Conservation (phyloP, 2,888 invertebrate genomes). For the Scaeva pyrastri region DNA sequence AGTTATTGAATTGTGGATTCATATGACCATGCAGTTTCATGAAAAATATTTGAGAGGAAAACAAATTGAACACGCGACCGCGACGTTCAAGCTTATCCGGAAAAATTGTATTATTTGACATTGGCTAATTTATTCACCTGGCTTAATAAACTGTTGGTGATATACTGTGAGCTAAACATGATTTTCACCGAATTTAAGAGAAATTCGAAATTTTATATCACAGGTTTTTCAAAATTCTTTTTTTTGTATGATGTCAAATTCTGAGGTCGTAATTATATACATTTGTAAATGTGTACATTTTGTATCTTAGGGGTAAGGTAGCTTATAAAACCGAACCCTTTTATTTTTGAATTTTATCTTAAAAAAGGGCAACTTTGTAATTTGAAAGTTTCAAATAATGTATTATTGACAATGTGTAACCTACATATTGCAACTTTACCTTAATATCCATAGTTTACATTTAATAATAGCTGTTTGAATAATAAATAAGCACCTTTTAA, state of each 20-base stretch:
- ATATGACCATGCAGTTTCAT: slow-evolving; percentile 13
- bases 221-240: neutral
- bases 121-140: neutral
- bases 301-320: too few species aligned
- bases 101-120: neutral
- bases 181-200: neutral
- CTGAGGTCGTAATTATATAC: neutral
- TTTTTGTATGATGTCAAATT: neutral
- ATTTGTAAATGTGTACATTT: too few species aligned
- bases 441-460: neutral
- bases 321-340: neutral
- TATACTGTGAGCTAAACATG: neutral
- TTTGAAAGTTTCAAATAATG: neutral
- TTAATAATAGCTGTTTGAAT: neutral
- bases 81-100: neutral
- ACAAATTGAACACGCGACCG: neutral
- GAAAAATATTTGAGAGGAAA: slow-evolving; percentile 17
- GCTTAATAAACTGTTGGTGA: neutral
- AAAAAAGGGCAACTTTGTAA: neutral
- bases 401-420: neutral
- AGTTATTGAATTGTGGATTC: neutral
- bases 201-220: neutral
- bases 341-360: neutral
- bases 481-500: neutral
- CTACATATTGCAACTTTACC: too few species aligned